A percentile compares a stretch with the other conserved stretches of the same genome.
phyloP scores from a whole-genome alignment of 2,113 vertebrate genomes.

The Aptenodytes forsteri region DNA sequence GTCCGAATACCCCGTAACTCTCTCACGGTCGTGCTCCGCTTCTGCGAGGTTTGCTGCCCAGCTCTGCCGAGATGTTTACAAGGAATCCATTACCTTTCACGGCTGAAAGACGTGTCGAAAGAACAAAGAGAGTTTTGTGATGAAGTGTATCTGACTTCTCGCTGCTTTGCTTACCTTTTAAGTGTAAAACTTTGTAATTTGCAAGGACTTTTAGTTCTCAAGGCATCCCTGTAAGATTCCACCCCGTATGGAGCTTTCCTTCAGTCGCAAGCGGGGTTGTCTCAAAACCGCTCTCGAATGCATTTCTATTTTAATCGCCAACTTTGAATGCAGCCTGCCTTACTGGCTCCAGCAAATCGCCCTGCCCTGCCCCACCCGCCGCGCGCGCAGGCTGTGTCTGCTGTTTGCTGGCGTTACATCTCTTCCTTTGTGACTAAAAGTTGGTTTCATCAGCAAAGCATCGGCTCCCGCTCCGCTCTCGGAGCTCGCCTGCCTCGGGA shows the following conservation, averaged over 20 bases:
- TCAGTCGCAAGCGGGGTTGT: background rate
- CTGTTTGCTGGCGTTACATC: background rate
- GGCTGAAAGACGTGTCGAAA: constrained; percentile 2
- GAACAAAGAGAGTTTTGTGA: constrained; percentile 56
- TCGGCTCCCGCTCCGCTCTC: background rate
- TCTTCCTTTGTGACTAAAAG: background rate
- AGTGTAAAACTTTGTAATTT: constrained; percentile 54
- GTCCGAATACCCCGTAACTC: background rate
- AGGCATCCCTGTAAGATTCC: constrained; percentile 10
- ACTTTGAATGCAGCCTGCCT: constrained; percentile 53
- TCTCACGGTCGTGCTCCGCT: background rate
- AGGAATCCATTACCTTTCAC: background rate
- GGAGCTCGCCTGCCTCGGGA: background rate
- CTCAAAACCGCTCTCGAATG: constrained; percentile 20
- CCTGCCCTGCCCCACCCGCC: constrained; percentile 32
- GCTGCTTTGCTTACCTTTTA: constrained; percentile 61
- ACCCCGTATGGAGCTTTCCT: background rate
- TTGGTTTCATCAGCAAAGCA: background rate
- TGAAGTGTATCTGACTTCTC: constrained; percentile 49
- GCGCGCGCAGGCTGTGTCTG: constrained; percentile 1
- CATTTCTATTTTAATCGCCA: constrained; percentile 45
- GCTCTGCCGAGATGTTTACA: constrained; percentile 1
- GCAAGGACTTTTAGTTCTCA: constrained; percentile 42
- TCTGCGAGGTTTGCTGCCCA: background rate
- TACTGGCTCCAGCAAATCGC: constrained; percentile 9